These are phyloP conservation scores for Eciton burchellii DNA, from an alignment of 1,140 invertebrate genomes.

Conservation along the genomic window DNA sequence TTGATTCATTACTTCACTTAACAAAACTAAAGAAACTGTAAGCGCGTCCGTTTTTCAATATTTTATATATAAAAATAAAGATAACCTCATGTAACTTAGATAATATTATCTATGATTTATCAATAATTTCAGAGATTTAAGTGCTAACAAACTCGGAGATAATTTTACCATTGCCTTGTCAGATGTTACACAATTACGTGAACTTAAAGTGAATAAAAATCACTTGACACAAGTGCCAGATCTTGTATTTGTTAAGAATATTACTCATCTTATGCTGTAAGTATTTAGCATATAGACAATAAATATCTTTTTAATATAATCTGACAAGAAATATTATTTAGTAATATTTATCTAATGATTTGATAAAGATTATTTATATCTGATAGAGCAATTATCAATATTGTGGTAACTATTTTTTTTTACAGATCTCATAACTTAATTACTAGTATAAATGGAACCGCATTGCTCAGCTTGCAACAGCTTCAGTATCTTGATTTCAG, in stretches of 20 bases:
- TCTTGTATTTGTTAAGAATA: constrained; percentile 74
- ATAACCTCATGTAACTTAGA: neutral
- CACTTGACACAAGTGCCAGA: constrained; percentile 80
- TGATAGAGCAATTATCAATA: constrained; percentile 4
- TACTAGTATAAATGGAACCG: constrained; percentile 86
- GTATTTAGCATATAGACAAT: constrained; percentile 57
- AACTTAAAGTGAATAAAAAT: constrained; percentile 82
- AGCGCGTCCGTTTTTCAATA: constrained; percentile 60
- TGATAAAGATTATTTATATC: no score
- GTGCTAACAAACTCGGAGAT: constrained; percentile 80
- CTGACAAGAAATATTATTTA: neutral
- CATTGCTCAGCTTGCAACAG: constrained; percentile 87
- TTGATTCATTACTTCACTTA: constrained; percentile 76
- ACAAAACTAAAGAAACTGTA: constrained; percentile 79
- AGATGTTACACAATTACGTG: constrained; percentile 83
- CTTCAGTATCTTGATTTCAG: constrained; percentile 88
- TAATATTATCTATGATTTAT: neutral
- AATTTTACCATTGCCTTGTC: constrained; percentile 81
- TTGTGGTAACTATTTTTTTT: constrained; percentile 38
- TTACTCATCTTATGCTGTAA: constrained; percentile 82
- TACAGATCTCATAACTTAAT: constrained; percentile 89
- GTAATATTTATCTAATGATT: neutral
- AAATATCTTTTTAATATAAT: neutral
- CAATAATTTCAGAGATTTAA: constrained; percentile 80
- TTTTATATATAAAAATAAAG: constrained; percentile 9